Evolutionary conservation across 2,888 invertebrate species (phyloP).

Genomic region (Parnassius apollo): DNA sequence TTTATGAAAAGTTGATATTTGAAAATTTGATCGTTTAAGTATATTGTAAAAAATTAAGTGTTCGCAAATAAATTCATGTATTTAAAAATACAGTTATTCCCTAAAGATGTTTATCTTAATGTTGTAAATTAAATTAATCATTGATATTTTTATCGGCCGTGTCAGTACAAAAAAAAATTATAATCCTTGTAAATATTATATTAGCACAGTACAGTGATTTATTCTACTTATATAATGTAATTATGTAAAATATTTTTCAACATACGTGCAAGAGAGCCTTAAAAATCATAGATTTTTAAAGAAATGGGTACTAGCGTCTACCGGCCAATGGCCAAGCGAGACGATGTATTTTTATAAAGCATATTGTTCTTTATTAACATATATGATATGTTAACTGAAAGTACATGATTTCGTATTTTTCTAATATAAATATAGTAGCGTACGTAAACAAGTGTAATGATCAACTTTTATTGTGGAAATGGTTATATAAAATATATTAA

Average conservation of each 20-base stretch:
- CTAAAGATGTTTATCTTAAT: conserved; percentile 59
- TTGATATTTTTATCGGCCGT: conserved; percentile 67
- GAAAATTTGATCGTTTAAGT: conserved; percentile 44
- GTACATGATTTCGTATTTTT: conserved; percentile 80
- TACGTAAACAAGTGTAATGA: conserved; percentile 64
- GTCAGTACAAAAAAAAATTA: conserved; percentile 71
- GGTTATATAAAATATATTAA: conserved; percentile 52
- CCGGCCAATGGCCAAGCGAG: conserved; percentile 62
- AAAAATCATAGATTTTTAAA: conserved; percentile 78
- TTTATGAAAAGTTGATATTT: conserved; percentile 66
- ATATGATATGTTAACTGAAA: conserved; percentile 79
- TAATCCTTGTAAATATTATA: conserved; percentile 70
- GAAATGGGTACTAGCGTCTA: conserved; percentile 75
- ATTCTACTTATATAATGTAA: conserved; percentile 73
- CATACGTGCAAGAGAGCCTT: conserved; percentile 76
- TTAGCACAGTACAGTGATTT: conserved; percentile 67
- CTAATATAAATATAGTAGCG: conserved; percentile 71
- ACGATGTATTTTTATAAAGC: conserved; percentile 79
- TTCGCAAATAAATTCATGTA: conserved; percentile 47
- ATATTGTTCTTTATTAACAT: conserved; percentile 80
- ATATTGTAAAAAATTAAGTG: conserved; percentile 46
- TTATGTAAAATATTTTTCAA: conserved; percentile 72
- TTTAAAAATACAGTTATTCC: conserved; percentile 53
- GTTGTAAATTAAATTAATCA: conserved; percentile 55
- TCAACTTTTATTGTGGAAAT: conserved; percentile 67